Percentiles rank a stretch among this genome's conserved stretches.
phyloP scores from a whole-genome alignment of 1,140 invertebrate species.

The Bombyx mandarina region DNA sequence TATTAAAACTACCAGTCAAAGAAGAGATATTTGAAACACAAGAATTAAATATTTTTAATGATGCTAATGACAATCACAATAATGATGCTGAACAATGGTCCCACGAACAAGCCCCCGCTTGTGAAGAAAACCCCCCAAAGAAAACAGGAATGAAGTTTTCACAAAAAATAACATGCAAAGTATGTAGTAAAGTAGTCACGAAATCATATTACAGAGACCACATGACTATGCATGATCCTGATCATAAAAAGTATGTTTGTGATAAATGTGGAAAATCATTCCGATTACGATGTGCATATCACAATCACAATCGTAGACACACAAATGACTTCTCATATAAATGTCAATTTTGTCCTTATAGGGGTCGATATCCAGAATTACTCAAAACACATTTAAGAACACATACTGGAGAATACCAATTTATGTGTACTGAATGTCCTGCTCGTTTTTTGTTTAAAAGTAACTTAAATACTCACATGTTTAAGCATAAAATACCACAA shows the following conservation, averaged over 20 bases:
- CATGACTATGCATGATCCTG: constrained; percentile 55
- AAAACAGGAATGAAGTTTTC: constrained; percentile 1
- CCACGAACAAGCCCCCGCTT: neutral
- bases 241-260: constrained; percentile 55
- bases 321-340: constrained; percentile 50
- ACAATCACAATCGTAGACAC: constrained; percentile 52
- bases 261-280: constrained; percentile 61
- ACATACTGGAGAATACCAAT: constrained; percentile 67
- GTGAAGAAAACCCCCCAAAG: constrained; percentile 1
- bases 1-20: constrained; percentile 25
- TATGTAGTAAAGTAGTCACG: constrained; percentile 52
- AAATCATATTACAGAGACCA: constrained; percentile 53
- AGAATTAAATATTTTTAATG: neutral
- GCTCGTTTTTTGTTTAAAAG: constrained; percentile 68
- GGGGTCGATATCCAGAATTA: constrained; percentile 42
- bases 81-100: constrained; percentile 4
- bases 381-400: constrained; percentile 67
- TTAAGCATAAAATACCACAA: constrained; percentile 55
- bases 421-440: constrained; percentile 69
- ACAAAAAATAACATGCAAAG: constrained; percentile 46
- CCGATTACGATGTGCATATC: constrained; percentile 46
- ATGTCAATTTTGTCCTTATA: constrained; percentile 56
- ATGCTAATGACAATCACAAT: neutral
- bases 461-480: constrained; percentile 67
- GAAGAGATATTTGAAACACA: constrained; percentile 7